phyloP scores from a whole-genome alignment of 1,140 invertebrate genomes.

The Tenebrio molitor region DNA sequence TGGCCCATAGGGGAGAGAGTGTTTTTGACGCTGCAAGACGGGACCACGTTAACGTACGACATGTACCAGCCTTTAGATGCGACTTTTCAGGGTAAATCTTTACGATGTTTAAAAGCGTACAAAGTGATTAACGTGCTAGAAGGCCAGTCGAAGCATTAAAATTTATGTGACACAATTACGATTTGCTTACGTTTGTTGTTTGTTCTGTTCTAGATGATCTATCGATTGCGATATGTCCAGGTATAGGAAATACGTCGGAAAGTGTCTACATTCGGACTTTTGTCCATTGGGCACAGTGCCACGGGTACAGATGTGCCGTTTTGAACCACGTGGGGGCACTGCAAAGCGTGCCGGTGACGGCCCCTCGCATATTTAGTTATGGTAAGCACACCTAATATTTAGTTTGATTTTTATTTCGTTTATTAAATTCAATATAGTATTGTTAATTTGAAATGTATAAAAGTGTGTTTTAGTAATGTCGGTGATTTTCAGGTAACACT shows the following conservation, averaged over 20 bases:
- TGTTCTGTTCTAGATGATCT: slow-evolving; percentile 80
- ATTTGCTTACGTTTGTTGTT: too few relatives aligned
- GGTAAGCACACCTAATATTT: slow-evolving; percentile 71
- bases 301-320: slow-evolving; percentile 92
- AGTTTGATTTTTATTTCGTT: too few relatives aligned
- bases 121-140: too few relatives aligned
- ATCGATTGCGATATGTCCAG: slow-evolving; percentile 91
- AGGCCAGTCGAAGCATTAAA: too few relatives aligned
- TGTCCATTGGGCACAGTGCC: slow-evolving; percentile 89
- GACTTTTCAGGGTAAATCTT: slow-evolving; percentile 74
- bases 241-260: slow-evolving; percentile 94
- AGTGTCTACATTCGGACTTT: slow-evolving; percentile 94
- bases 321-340: slow-evolving; percentile 95
- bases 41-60: slow-evolving; percentile 92
- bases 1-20: slow-evolving; percentile 88
- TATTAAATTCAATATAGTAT: too few relatives aligned
- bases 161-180: too few relatives aligned
- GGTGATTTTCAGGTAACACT: slow-evolving; percentile 84
- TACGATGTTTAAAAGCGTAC: neutral
- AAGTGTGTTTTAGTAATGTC: too few relatives aligned
- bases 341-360: slow-evolving; percentile 85
- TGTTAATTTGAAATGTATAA: too few relatives aligned
- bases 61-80: slow-evolving; percentile 84
- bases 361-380: slow-evolving; percentile 91
- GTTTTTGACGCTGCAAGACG: slow-evolving; percentile 81